These are phyloP conservation scores for Drosophila punjabiensis DNA, from an alignment of 1,140 invertebrate genomes.

Conservation along the genomic window DNA sequence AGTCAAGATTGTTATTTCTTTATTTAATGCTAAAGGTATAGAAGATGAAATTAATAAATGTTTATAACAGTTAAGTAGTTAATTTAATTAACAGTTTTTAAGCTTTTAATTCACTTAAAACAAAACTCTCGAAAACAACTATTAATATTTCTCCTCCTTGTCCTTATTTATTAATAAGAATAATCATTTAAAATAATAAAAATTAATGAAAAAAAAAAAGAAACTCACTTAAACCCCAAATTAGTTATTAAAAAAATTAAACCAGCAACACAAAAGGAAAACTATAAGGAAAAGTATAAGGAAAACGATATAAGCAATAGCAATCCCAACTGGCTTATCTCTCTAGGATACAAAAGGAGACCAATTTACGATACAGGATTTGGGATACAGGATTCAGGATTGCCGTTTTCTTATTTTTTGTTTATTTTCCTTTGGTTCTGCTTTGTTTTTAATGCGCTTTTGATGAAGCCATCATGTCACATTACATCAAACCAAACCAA, in stretches of 20 bases:
- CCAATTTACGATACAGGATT: conserved; percentile 9
- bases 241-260: background rate
- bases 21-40: no score
- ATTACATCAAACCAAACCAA: conserved; percentile 77
- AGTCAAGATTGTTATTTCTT: no score
- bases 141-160: no score
- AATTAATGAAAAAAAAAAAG: background rate
- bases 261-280: background rate
- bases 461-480: conserved; percentile 84
- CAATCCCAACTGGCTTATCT: conserved; percentile 18
- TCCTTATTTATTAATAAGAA: background rate
- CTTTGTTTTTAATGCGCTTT: conserved; percentile 83
- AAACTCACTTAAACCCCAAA: background rate
- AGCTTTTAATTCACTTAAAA: no score
- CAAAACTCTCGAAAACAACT: no score
- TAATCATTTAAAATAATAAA: background rate
- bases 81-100: no score
- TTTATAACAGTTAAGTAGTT: no score
- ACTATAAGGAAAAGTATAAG: background rate
- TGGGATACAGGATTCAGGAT: background rate
- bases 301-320: conserved; percentile 6
- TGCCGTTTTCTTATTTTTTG: conserved; percentile 10
- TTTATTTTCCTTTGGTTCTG: conserved; percentile 23
- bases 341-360: conserved; percentile 9
- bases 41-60: no score